Percentiles rank a stretch among this genome's conserved stretches.
phyloP scores from a whole-genome alignment of 2,888 invertebrate species.

The Melieria crassipennis region DNA sequence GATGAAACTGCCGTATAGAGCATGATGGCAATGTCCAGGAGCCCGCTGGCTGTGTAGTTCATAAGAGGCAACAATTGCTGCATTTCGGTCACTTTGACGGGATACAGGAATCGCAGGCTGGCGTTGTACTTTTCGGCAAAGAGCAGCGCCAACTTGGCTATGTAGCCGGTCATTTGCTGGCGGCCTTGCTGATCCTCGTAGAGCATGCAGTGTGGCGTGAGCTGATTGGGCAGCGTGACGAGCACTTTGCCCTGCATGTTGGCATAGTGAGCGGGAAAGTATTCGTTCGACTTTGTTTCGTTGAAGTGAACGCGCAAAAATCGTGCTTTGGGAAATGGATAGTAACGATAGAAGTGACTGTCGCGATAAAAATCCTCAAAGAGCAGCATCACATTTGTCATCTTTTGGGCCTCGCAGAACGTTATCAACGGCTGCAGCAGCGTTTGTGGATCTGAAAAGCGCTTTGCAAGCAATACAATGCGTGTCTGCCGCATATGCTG shows the following conservation, averaged over 20 bases:
- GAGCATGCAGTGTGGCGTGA: constrained; percentile 20
- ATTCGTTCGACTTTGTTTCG: no score
- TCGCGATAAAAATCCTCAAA: not conserved
- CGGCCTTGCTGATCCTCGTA: constrained; percentile 12
- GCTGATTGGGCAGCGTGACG: constrained; percentile 27
- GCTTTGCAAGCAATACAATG: not conserved
- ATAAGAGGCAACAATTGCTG: not conserved
- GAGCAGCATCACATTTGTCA: not conserved
- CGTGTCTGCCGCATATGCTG: not conserved
- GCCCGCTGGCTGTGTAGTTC: constrained; percentile 29
- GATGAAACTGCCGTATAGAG: not conserved
- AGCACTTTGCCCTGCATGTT: constrained; percentile 24
- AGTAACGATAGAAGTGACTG: constrained; percentile 18
- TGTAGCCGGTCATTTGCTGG: constrained; percentile 16
- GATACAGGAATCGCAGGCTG: not conserved
- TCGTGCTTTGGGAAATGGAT: constrained; percentile 15
- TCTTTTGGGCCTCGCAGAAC: not conserved
- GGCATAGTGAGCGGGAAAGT: constrained; percentile 27
- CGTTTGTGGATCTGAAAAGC: not conserved
- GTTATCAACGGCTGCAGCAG: not conserved
- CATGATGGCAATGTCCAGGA: not conserved
- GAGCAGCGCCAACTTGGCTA: constrained; percentile 18
- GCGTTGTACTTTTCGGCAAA: constrained; percentile 23
- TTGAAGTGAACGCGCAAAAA: not conserved
- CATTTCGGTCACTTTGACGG: constrained; percentile 13